phyloP scores from a whole-genome alignment of 1,140 invertebrate species.

The Plutomurus gul region DNA sequence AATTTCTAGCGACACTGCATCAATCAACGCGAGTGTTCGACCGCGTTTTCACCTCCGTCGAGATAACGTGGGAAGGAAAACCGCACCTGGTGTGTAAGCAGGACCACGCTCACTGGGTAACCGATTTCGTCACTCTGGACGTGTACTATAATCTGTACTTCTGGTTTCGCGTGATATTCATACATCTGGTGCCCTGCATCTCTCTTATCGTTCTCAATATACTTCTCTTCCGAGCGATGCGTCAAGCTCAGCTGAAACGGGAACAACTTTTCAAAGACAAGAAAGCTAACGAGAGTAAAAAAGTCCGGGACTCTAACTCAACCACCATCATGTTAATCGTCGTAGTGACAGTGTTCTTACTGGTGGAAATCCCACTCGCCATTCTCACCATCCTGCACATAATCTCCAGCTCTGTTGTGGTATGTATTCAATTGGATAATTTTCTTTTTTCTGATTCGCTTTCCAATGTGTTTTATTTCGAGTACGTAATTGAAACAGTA shows the following conservation, averaged over 20 bases:
- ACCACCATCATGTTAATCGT: constrained; percentile 95
- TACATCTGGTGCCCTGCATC: constrained; percentile 86
- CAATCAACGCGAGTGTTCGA: constrained; percentile 81
- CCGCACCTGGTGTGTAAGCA: constrained; percentile 58
- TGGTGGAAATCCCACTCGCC: constrained; percentile 88
- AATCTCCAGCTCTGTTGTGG: constrained; percentile 69
- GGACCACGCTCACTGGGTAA: constrained; percentile 69
- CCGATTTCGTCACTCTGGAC: constrained; percentile 66
- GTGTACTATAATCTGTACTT: constrained; percentile 81
- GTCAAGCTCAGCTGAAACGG: constrained; percentile 76
- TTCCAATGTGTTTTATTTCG: too few relatives aligned
- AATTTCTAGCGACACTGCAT: constrained; percentile 76
- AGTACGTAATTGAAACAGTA: too few relatives aligned
- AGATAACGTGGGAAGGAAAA: constrained; percentile 68
- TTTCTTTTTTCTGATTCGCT: too few relatives aligned
- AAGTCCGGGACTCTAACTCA: constrained; percentile 82
- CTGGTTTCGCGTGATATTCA: constrained; percentile 85
- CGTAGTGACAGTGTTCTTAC: constrained; percentile 86
- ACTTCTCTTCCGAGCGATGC: constrained; percentile 81
- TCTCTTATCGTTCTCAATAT: constrained; percentile 86
- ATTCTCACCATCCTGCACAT: constrained; percentile 85
- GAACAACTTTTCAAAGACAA: constrained; percentile 80
- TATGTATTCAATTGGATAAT: too few relatives aligned
- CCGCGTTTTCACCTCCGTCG: constrained; percentile 61
- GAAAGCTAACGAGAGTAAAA: constrained; percentile 77